Percentiles rank a stretch among this genome's conserved stretches.
Evolutionary conservation across 2,797 vertebrate genomes (phyloP).

Genomic region (Sebastes iracundus): DNA sequence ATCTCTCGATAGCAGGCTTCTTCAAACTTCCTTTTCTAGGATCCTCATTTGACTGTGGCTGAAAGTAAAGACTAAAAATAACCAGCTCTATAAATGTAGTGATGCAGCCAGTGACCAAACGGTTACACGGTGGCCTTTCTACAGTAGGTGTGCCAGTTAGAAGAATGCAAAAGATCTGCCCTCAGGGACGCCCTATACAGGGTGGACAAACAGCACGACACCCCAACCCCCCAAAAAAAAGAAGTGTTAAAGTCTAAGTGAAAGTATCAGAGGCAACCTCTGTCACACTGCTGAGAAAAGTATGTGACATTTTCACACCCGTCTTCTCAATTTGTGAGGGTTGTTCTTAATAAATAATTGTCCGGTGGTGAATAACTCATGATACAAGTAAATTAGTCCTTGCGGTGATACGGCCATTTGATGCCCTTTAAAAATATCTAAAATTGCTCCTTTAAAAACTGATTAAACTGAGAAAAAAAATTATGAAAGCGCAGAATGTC

Average conservation of each 20-base stretch:
- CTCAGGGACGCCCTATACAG: neutral
- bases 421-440: neutral
- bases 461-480: neutral
- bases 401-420: neutral
- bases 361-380: neutral
- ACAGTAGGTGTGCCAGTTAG: constrained; percentile 47
- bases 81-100: constrained; percentile 51
- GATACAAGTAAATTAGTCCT: neutral
- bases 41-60: constrained; percentile 79
- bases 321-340: neutral
- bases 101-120: constrained; percentile 61
- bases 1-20: constrained; percentile 62
- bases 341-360: neutral
- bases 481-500: neutral
- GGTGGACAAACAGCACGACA: constrained; percentile 25
- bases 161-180: constrained; percentile 33
- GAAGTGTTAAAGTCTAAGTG: neutral
- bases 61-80: constrained; percentile 79
- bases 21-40: constrained; percentile 80
- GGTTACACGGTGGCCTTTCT: constrained; percentile 38
- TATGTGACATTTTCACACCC: neutral
- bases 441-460: neutral
- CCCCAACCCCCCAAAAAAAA: neutral
- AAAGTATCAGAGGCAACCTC: neutral
- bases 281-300: neutral